Evolutionary conservation across 2,888 invertebrate species (phyloP).

Genomic region (Harpalus rufipes): DNA sequence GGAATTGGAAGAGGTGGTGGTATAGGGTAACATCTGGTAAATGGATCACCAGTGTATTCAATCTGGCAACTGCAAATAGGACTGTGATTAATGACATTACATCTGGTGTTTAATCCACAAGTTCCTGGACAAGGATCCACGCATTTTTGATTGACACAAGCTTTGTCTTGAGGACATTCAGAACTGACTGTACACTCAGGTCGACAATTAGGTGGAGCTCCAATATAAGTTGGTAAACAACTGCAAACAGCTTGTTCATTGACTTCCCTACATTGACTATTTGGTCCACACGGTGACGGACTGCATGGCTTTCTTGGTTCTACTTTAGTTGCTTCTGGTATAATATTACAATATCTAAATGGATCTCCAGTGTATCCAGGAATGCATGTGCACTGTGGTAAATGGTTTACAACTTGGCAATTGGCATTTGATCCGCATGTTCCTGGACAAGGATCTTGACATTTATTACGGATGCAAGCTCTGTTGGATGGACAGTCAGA

Average conservation of each 20-base stretch:
- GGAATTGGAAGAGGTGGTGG: slow-evolving; percentile 72
- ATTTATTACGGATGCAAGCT: slow-evolving; percentile 84
- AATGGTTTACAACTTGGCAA: slow-evolving; percentile 80
- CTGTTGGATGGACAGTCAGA: slow-evolving; percentile 83
- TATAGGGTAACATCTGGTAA: slow-evolving; percentile 82
- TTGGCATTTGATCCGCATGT: slow-evolving; percentile 84
- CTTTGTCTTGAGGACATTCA: slow-evolving; percentile 79
- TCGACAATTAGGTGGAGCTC: slow-evolving; percentile 80
- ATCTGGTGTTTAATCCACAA: slow-evolving; percentile 80
- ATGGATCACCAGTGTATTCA: slow-evolving; percentile 82
- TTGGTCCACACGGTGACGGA: slow-evolving; percentile 80
- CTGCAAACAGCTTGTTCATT: slow-evolving; percentile 80
- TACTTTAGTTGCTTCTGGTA: slow-evolving; percentile 69
- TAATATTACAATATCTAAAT: slow-evolving; percentile 82
- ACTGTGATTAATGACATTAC: slow-evolving; percentile 81
- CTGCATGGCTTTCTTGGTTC: slow-evolving; percentile 77
- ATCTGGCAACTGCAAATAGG: slow-evolving; percentile 80
- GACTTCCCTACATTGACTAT: slow-evolving; percentile 79
- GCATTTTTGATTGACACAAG: slow-evolving; percentile 82
- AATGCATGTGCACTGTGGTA: slow-evolving; percentile 79
- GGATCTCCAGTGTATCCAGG: slow-evolving; percentile 84
- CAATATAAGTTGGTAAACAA: slow-evolving; percentile 80
- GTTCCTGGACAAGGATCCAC: slow-evolving; percentile 81
- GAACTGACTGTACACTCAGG: slow-evolving; percentile 81
- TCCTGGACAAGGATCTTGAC: slow-evolving; percentile 85